These are phyloP conservation scores for Hypsibius dujardini DNA, from an alignment of 1,140 invertebrate species.

Conservation along the genomic window DNA sequence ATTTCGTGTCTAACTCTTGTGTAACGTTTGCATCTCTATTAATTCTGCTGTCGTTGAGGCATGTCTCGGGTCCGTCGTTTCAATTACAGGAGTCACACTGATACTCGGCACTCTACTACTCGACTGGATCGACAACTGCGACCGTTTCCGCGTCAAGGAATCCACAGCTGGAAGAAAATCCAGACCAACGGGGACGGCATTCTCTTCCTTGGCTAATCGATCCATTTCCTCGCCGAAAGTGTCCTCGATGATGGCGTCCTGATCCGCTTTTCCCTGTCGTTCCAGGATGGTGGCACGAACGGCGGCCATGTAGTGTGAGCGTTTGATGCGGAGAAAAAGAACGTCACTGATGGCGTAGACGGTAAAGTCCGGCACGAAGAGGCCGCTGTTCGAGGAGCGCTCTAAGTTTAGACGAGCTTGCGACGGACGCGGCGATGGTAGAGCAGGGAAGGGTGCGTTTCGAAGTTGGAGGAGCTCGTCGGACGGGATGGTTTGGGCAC, in stretches of 20 bases:
- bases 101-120: too few relatives aligned
- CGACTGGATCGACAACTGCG: too few relatives aligned
- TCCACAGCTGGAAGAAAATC: too few relatives aligned
- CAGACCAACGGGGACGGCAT: too few relatives aligned
- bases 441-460: conserved; percentile 18
- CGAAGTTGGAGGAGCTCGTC: neutral
- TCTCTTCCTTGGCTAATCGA: too few relatives aligned
- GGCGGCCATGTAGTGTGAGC: conserved; percentile 66
- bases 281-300: conserved; percentile 55
- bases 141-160: too few relatives aligned
- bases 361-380: conserved; percentile 33
- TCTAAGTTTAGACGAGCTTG: conserved; percentile 2
- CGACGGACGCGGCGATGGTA: neutral
- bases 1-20: too few relatives aligned
- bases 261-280: conserved; percentile 18
- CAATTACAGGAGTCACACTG: too few relatives aligned
- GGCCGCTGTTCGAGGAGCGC: neutral
- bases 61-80: too few relatives aligned
- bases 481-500: conserved; percentile 25
- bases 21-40: too few relatives aligned
- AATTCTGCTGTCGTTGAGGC: too few relatives aligned
- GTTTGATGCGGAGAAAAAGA: conserved; percentile 57
- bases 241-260: neutral
- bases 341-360: conserved; percentile 54
- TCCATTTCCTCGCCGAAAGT: too few relatives aligned